A percentile compares a stretch with the other conserved stretches of the same genome.
phyloP scores from a whole-genome alignment of 2,888 invertebrate species.

The Amblyteles armatorius region DNA sequence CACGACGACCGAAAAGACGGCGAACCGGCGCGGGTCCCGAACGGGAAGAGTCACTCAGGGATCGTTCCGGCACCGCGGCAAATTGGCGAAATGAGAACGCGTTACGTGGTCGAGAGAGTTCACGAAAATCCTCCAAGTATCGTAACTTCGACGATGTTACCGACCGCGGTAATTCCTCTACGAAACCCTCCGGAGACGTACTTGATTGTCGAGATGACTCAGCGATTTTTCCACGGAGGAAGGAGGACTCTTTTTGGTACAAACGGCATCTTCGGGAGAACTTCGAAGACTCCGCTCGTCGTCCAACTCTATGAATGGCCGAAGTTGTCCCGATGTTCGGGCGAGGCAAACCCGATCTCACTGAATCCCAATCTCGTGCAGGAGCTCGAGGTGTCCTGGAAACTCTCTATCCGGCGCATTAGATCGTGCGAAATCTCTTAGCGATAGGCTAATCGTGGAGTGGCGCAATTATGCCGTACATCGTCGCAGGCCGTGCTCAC shows the following conservation, averaged over 20 bases:
- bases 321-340: not conserved
- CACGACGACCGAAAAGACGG: constrained; percentile 41
- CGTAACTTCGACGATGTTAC: not conserved
- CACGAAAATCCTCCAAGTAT: constrained; percentile 23
- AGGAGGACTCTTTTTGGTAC: not conserved
- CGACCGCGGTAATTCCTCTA: not conserved
- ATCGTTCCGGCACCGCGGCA: not conserved
- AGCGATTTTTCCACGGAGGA: not conserved
- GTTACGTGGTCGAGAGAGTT: not conserved
- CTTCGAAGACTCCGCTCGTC: not conserved
- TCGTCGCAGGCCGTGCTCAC: constrained; percentile 5
- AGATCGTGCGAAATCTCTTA: constrained; percentile 48
- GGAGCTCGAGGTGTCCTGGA: not conserved
- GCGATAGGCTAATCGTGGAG: constrained; percentile 46
- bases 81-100: not conserved
- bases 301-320: not conserved
- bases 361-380: constrained; percentile 27
- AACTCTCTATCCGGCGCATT: constrained; percentile 42
- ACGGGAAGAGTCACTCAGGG: constrained; percentile 17
- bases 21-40: not conserved
- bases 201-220: not conserved
- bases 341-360: not conserved
- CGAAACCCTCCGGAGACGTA: not conserved
- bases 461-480: constrained; percentile 19
- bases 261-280: not conserved